Evolutionary conservation across 2,797 vertebrate species (phyloP), one percentile per base, ranked within the genome.

Genomic region (Danio jaintianensis): DNA sequence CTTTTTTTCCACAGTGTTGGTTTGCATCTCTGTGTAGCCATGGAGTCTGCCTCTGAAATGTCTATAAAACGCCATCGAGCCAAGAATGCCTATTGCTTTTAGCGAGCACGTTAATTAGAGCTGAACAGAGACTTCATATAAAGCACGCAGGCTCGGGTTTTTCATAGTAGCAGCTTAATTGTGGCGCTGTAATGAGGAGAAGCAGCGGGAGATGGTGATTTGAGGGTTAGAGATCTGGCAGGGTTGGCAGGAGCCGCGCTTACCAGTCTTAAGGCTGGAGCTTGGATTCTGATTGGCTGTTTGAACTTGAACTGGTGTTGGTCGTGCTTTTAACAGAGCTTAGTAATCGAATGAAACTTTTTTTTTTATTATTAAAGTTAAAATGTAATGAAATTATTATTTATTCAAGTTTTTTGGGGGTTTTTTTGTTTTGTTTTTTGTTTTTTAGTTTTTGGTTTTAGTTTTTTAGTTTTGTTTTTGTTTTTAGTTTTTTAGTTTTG

Each of bases 81-180:
- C 73, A 64, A 48, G 56, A 79, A 64, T 80, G 69, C 22, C 10
- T 50, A 73, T 62, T 73, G 50, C 78, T 71, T 42, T 48, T 13
- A 48, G 64, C 13, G 7, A 22, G 9, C 42, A 16, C 15, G 56
- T 83, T 79, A 62, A 79, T 82, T 70, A 72, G 29, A 76, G 70
- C n/a, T 45, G 36, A 62, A 61, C 6, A 38, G 38, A 70, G 29
- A 52, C 62, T 68, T 42, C 56, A 29, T 56, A 70, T 42, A 50
- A 69, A 40, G 61, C 69, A 63, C 15, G n/a, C n/a, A 9, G 78
- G 10, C 47, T 45, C 42, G 7, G 12, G 16, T 75, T 20, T 55
- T 66, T 63, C 18, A 67, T 59, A 29, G 63, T 70, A 68, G 56
- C 48, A 64, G 69, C 48, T 70, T 79, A 75, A 79, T 71, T 81